phyloP scores from a whole-genome alignment of 2,797 vertebrate genomes.

The Sylvilagus floridanus region DNA sequence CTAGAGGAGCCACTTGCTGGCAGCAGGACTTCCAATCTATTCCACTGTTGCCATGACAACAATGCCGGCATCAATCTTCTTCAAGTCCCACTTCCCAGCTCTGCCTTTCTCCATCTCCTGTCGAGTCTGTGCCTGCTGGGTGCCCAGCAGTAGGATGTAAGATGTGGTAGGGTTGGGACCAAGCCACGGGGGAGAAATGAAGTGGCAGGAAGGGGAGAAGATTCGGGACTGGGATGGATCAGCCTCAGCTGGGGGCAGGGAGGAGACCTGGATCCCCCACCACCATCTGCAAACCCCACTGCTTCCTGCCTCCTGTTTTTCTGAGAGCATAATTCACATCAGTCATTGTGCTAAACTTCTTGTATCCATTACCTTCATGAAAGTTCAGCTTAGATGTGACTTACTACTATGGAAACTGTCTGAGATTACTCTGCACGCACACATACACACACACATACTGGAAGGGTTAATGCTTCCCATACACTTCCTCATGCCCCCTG shows the following conservation, averaged over 20 bases:
- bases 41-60: constrained; percentile 61
- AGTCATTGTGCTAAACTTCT: not conserved
- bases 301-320: not conserved
- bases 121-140: not conserved
- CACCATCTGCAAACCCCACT: not conserved
- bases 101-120: constrained; percentile 33
- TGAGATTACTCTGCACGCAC: not conserved
- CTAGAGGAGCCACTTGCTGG: not conserved
- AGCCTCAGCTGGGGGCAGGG: not conserved
- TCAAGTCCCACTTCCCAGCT: constrained; percentile 61
- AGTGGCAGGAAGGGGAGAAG: not conserved
- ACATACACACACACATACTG: too few species aligned
- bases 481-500: too few species aligned
- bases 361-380: not conserved
- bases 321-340: not conserved
- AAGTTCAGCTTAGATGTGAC: not conserved
- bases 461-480: not conserved
- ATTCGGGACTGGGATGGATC: not conserved
- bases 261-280: not conserved
- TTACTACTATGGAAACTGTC: not conserved
- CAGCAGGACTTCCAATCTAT: not conserved
- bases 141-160: not conserved
- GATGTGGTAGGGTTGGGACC: not conserved
- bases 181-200: not conserved
- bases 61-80: constrained; percentile 62